These are phyloP conservation scores for Agelas oroides DNA, from an alignment of 37 sponge, comb jelly and placozoan genomes.

Conservation along the genomic window DNA sequence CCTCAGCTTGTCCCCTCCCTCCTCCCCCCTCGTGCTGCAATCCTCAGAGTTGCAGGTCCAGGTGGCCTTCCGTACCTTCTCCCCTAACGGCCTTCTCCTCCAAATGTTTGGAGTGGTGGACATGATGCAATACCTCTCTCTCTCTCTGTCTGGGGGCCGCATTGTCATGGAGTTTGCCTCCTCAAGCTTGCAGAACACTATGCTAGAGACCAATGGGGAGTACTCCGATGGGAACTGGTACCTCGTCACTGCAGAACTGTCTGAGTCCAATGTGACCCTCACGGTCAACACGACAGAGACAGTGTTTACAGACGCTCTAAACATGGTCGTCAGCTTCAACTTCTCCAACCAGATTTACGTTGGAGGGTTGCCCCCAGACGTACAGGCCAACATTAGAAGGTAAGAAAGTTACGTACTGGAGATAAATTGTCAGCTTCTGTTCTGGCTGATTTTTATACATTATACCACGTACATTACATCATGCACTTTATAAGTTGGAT, in stretches of 20 bases:
- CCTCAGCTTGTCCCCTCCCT: not conserved
- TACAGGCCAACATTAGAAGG: not conserved
- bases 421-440: too few relatives aligned
- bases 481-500: too few relatives aligned
- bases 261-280: not conserved
- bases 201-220: not conserved
- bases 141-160: too few relatives aligned
- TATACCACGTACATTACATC: too few relatives aligned
- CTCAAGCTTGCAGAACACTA: too few relatives aligned
- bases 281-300: conserved; percentile 7
- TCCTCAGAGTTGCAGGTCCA: not conserved
- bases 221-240: conserved; percentile 54
- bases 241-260: not conserved
- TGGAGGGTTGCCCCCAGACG: conserved; percentile 36
- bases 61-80: conserved; percentile 47
- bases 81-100: conserved; percentile 16
- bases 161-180: too few relatives aligned
- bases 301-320: not conserved
- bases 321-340: not conserved
- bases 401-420: not conserved
- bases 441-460: too few relatives aligned
- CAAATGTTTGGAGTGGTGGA: too few relatives aligned
- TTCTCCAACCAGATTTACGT: not conserved
- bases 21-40: too few relatives aligned
- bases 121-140: too few relatives aligned